Conservation (phyloP, 2,113 vertebrate genomes). For the Odontophorus gujanensis region DNA sequence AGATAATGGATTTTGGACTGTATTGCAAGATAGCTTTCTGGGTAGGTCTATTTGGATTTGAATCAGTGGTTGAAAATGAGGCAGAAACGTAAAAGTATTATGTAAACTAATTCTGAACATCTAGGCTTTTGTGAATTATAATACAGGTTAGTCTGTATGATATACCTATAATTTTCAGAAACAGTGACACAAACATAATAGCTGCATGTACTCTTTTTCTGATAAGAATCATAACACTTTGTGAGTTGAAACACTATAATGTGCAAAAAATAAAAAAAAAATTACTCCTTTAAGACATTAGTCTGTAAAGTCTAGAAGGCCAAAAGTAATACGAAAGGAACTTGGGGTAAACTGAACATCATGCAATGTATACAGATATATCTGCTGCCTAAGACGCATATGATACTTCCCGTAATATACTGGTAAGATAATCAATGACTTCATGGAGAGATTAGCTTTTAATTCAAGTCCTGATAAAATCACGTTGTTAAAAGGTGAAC, state of each 20-base stretch:
- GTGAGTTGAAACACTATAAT: not conserved
- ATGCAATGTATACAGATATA: not conserved
- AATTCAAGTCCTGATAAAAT: not conserved
- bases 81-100: not conserved
- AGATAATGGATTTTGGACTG: constrained; percentile 45
- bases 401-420: not conserved
- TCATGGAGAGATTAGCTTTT: not conserved
- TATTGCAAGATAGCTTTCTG: constrained; percentile 22
- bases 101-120: constrained; percentile 21
- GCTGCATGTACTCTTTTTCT: not conserved
- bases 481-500: not conserved
- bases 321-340: not conserved
- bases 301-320: not conserved
- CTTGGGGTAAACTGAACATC: not conserved
- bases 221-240: too few species aligned
- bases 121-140: not conserved
- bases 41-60: constrained; percentile 12
- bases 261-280: not conserved
- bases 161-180: not conserved
- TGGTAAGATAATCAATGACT: not conserved
- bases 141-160: not conserved
- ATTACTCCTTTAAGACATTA: not conserved
- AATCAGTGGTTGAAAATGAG: constrained; percentile 42
- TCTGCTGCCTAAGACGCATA: not conserved
- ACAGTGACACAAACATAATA: not conserved